phyloP scores from a whole-genome alignment of 2,888 invertebrate species.

The Noctuana brunneofusca region DNA sequence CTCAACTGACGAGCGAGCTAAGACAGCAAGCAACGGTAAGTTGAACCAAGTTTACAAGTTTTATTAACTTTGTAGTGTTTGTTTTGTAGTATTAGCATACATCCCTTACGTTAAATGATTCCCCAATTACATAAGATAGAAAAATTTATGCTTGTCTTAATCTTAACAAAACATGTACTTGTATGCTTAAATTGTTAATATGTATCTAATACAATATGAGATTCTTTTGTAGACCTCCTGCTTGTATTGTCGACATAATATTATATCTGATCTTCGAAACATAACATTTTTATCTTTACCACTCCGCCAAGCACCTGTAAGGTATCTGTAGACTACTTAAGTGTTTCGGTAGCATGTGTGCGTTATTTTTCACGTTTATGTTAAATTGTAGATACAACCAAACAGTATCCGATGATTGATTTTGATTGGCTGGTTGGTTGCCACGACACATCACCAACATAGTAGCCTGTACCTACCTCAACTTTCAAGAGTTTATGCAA shows the following conservation, averaged over 20 bases:
- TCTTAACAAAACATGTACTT: background rate
- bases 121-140: background rate
- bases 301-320: conserved; percentile 11
- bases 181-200: background rate
- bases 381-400: conserved; percentile 81
- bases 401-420: conserved; percentile 83
- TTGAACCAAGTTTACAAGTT: conserved; percentile 33
- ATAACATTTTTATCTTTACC: conserved; percentile 13
- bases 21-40: conserved; percentile 68
- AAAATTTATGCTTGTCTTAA: background rate
- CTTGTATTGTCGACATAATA: background rate
- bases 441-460: conserved; percentile 69
- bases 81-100: conserved; percentile 13
- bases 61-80: background rate
- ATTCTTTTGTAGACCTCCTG: background rate
- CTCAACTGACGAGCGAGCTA: conserved; percentile 63
- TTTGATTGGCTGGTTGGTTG: conserved; percentile 82
- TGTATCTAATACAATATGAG: background rate
- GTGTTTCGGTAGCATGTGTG: conserved; percentile 28
- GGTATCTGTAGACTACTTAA: conserved; percentile 1
- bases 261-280: background rate
- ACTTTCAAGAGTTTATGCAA: conserved; percentile 61
- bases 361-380: conserved; percentile 70
- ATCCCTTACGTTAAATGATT: background rate
- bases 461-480: conserved; percentile 66